These are phyloP conservation scores for Prietella phreatophila DNA, from an alignment of 2,113 vertebrate genomes.

Conservation along the genomic window DNA sequence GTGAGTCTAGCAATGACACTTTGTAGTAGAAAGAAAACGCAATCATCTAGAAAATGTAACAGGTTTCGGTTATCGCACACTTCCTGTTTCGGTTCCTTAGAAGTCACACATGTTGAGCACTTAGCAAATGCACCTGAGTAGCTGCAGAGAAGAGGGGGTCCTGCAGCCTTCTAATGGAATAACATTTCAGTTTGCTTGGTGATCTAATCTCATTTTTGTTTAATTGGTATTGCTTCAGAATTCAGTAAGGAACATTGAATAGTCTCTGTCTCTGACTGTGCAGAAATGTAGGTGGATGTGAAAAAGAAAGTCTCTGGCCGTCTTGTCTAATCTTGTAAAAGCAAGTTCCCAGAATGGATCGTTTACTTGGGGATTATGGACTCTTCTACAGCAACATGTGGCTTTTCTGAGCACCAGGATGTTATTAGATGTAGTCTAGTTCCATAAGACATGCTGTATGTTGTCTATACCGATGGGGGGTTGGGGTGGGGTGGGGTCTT, in stretches of 20 bases:
- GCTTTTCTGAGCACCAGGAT: not conserved
- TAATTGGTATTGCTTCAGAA: not conserved
- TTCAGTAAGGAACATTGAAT: not conserved
- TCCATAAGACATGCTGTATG: not conserved
- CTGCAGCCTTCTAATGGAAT: not conserved
- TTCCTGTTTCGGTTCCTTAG: conserved; percentile 31
- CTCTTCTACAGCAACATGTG: not conserved
- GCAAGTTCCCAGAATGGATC: not conserved
- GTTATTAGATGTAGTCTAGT: not conserved
- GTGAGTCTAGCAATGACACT: not conserved
- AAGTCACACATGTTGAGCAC: not conserved
- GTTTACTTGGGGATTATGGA: not conserved
- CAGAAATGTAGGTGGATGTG: not conserved
- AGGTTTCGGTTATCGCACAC: conserved; percentile 29
- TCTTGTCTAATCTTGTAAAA: conserved; percentile 3
- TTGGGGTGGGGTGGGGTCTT: no score
- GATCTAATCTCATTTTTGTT: not conserved
- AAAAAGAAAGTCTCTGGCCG: not conserved
- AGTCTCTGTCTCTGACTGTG: not conserved
- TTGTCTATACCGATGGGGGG: not conserved
- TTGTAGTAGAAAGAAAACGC: not conserved
- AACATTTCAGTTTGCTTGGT: not conserved
- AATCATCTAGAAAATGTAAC: conserved; percentile 32
- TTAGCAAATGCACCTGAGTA: conserved; percentile 19
- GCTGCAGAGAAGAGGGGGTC: not conserved